Base-by-base conservation (phyloP, 1,140 invertebrate species). In the Zaprionus ornatus region DNA sequence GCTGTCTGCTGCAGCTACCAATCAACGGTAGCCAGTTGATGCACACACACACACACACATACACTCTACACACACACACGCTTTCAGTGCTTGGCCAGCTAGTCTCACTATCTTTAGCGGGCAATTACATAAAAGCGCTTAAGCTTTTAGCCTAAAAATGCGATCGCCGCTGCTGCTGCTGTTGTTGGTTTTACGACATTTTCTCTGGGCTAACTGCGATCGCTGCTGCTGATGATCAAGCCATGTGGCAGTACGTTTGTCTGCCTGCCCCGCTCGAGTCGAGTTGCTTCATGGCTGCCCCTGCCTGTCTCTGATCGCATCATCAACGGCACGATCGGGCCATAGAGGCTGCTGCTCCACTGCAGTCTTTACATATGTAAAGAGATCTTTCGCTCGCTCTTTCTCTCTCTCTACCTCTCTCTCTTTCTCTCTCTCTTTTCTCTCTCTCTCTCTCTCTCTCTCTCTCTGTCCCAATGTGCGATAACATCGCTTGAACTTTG, bases 91-190 rank as follows among this genome's bases (percentile, higher is more conserved):
- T n/a, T 35, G 15, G 54, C 27, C 35, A 15, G 15, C 64, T 61
- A 59, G 48, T 52, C 54, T 48, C 54, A 67, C 75, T 82, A 79
- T 86, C 83, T 83, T 80, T 80, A 69, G 70, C 72, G 48, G 66
- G 77, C 84, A 87, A 87, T 87, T 87, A 87, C 83, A 83, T 88
- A 87, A 87, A 87, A 80, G 80, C 75, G 79, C 84, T 83, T 75
- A 69, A 80, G 84, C 84, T 86, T 70, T 80, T 82, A 81, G 82
- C 70, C 77, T 55, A 74, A 82, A 80, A 77, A 80, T 77, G 78
- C 78, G 74, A 66, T 45, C 66, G 66, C 55, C 52, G 25, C 25
- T 27, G 25, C 45, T 45, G 37, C 62, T 59, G 62, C 12, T 27
- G 40, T 65, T 68, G 45, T 57, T 69, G 67, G 21, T 72, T 75